These are phyloP conservation scores for Yoshiicerus persimilis DNA, from an alignment of 1,140 invertebrate genomes.

Conservation along the genomic window DNA sequence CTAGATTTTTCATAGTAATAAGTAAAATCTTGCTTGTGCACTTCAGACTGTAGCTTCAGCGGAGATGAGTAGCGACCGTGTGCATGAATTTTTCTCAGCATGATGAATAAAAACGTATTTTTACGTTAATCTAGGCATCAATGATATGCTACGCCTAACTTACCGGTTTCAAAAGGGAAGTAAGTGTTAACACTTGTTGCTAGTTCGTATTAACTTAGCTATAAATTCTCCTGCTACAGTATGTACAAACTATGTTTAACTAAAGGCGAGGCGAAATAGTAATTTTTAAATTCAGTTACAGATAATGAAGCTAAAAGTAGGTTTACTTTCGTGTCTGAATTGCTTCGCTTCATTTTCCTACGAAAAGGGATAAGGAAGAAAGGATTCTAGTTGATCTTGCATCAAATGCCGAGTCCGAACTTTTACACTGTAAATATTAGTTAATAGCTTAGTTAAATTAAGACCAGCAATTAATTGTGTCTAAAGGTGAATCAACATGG, in stretches of 20 bases:
- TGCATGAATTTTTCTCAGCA: not conserved
- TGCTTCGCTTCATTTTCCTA: not conserved
- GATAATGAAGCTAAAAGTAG: not conserved
- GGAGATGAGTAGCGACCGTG: not conserved
- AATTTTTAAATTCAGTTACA: not conserved
- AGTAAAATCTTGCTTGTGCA: not conserved
- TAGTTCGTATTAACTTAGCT: not conserved
- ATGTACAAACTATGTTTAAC: not conserved
- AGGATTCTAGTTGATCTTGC: too few relatives aligned
- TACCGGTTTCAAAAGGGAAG: not conserved
- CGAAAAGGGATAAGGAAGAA: not conserved
- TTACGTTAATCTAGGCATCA: not conserved
- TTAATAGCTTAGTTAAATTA: too few relatives aligned
- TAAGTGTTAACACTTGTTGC: not conserved
- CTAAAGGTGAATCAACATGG: too few relatives aligned
- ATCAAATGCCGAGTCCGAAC: too few relatives aligned
- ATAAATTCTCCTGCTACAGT: not conserved
- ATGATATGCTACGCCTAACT: not conserved
- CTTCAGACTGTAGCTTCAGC: not conserved
- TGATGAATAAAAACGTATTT: not conserved
- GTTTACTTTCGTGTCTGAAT: not conserved
- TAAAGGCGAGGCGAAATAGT: not conserved
- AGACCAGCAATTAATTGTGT: too few relatives aligned
- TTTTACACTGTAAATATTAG: too few relatives aligned
- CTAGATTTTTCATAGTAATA: not conserved